Conservation (phyloP, 2,888 invertebrate genomes). For the Pseudococcus viburni region DNA sequence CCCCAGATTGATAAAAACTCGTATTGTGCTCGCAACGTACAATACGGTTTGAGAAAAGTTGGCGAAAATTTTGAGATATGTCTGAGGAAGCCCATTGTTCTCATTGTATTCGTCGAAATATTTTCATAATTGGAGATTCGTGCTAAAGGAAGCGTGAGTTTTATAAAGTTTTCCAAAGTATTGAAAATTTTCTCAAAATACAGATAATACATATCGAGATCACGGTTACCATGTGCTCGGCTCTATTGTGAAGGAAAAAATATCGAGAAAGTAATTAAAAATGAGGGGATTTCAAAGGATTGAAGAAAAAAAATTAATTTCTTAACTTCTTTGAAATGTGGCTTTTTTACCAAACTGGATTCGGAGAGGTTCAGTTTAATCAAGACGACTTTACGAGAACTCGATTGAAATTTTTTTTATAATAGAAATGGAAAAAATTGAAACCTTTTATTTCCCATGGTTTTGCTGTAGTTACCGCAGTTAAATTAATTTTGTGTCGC, state of each 20-base stretch:
- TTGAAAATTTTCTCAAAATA: background rate
- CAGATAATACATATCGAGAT: background rate
- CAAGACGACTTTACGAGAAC: background rate
- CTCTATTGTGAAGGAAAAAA: background rate
- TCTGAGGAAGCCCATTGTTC: constrained; percentile 6
- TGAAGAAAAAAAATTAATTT: background rate
- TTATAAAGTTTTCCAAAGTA: constrained; percentile 2
- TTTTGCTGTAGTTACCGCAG: background rate
- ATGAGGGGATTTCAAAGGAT: background rate
- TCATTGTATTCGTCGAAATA: background rate
- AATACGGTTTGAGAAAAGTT: background rate
- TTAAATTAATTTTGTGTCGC: background rate
- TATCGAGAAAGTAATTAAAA: constrained; percentile 17
- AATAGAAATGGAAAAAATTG: constrained; percentile 5
- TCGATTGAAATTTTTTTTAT: background rate
- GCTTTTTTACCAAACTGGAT: background rate
- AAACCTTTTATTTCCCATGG: background rate
- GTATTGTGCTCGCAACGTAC: background rate
- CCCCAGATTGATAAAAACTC: constrained; percentile 34
- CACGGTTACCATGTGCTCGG: background rate
- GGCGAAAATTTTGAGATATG: background rate
- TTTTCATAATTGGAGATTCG: constrained; percentile 22
- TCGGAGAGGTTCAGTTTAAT: background rate
- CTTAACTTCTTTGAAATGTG: background rate
- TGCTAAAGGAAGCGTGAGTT: constrained; percentile 28